phyloP scores from a whole-genome alignment of 2,797 vertebrate species.

The Kryptopterus vitreolus region DNA sequence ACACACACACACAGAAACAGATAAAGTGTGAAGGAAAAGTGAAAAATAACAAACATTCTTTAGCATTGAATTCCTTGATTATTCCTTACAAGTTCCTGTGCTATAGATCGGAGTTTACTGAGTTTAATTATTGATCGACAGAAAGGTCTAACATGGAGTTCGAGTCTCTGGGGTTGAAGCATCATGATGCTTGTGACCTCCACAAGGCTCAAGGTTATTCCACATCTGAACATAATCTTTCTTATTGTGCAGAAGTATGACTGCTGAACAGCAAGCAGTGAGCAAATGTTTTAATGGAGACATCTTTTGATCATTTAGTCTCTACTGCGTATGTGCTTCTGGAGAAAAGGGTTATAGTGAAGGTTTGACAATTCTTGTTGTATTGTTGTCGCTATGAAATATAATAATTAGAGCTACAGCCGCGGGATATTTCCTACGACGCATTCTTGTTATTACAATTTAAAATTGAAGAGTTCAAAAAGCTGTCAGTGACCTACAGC shows the following conservation, averaged over 20 bases:
- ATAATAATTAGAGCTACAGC: neutral
- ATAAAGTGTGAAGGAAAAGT: neutral
- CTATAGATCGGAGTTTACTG: neutral
- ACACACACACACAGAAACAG: conserved; percentile 25
- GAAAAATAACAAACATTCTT: neutral
- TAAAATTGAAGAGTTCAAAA: too few relatives aligned
- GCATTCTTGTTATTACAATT: neutral
- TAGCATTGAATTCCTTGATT: too few relatives aligned
- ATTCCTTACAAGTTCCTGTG: neutral
- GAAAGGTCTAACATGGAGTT: conserved; percentile 25
- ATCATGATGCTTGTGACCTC: conserved; percentile 10
- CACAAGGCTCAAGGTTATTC: conserved; percentile 27
- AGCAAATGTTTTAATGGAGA: conserved; percentile 37
- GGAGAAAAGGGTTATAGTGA: neutral
- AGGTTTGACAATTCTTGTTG: too few relatives aligned
- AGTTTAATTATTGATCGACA: conserved; percentile 40
- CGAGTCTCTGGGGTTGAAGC: neutral
- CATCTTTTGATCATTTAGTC: too few relatives aligned
- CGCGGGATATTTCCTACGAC: neutral
- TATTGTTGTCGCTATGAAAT: neutral
- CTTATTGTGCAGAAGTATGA: conserved; percentile 29
- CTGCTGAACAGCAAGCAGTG: conserved; percentile 19
- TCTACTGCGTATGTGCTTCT: neutral
- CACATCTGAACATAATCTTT: conserved; percentile 17
- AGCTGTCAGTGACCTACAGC: too few relatives aligned